Evolutionary conservation across 2,797 vertebrate genomes (phyloP), one percentile per base, ranked within the genome.

Genomic region (Pitangus sulphuratus): DNA sequence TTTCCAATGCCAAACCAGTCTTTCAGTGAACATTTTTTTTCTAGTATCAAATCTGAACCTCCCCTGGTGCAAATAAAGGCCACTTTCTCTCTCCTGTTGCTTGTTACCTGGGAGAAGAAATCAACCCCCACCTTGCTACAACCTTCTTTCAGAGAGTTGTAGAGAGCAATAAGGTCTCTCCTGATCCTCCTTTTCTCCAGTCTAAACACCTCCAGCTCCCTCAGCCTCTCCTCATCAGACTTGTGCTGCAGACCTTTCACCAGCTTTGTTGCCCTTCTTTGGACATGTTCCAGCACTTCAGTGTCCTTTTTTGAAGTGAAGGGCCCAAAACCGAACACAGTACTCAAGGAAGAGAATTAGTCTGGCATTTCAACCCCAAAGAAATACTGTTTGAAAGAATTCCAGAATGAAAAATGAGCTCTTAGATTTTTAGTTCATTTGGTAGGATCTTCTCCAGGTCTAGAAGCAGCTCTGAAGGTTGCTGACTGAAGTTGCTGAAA

Each of bases 51-150:
- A 58, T 71, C 25, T 58, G 50, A 65, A 26, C 3, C 2, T 31
- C 6, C 4, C 3, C 15, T 45, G 1, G 5, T 71, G 30, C 17
- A 65, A 5, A 1, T 71, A 31, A 53, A 65, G 12, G 11, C 18
- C 2, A 16, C 45, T 14, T 57, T 30, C 11, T 70, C 33, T 58
- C 45, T 51, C 18, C 25, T 71, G 33, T 78, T 15, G 8, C 33
- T 16, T 45, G 25, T 84, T 39, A 45, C 8, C 18, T 28, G 20
- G 39, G 20, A 78, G 65, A 58, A 77, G 20, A 35, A 3, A 39
- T 16, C 0, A 0, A 31, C 2, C 3, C 11, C 5, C 12, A 35
- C 15, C 3, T 84, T 9, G 17, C 8, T 47, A 10, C 30, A 65
- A 1, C 5, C 12, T 71, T 20, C 8, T 65, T 51, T 19, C 33